A percentile compares a stretch with the other conserved stretches of the same genome.
phyloP scores from a whole-genome alignment of 2,797 vertebrate species.

The Enoplosus armatus region DNA sequence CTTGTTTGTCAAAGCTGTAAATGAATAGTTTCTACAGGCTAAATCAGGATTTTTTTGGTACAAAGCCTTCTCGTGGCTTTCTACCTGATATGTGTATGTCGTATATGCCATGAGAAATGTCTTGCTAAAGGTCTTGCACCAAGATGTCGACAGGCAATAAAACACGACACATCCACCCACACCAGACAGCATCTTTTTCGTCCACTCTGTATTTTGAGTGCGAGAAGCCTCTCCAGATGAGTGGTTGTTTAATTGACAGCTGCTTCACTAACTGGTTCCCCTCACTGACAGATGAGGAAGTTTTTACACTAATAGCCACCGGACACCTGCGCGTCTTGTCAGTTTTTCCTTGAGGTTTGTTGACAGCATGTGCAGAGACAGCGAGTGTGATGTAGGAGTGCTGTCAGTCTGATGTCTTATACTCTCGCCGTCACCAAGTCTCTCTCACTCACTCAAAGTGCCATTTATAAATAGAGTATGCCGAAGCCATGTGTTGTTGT shows the following conservation, averaged over 20 bases:
- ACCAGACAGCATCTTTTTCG: slow-evolving; percentile 23
- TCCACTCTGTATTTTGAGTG: slow-evolving; percentile 44
- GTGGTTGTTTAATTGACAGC: slow-evolving; percentile 77
- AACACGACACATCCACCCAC: slow-evolving; percentile 29
- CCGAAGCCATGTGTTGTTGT: slow-evolving; percentile 37
- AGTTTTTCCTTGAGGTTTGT: slow-evolving; percentile 68
- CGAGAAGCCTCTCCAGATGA: slow-evolving; percentile 59
- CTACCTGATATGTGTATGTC: slow-evolving; percentile 20
- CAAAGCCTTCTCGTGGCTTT: not conserved
- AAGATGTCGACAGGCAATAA: slow-evolving; percentile 59
- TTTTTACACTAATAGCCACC: slow-evolving; percentile 76
- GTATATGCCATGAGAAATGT: slow-evolving; percentile 48
- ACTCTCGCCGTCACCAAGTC: slow-evolving; percentile 50
- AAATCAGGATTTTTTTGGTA: slow-evolving; percentile 10
- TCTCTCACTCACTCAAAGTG: slow-evolving; percentile 37
- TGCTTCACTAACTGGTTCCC: slow-evolving; percentile 63
- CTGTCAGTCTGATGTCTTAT: slow-evolving; percentile 72
- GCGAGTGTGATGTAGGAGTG: slow-evolving; percentile 60
- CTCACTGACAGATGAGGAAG: slow-evolving; percentile 71
- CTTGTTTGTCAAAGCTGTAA: slow-evolving; percentile 20
- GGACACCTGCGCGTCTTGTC: slow-evolving; percentile 76
- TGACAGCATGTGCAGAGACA: slow-evolving; percentile 50
- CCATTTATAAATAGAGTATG: slow-evolving; percentile 63
- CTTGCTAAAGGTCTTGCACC: slow-evolving; percentile 56
- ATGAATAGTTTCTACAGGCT: not conserved